Conservation (phyloP, 2,888 invertebrate genomes). For the Zootermopsis nevadensis region DNA sequence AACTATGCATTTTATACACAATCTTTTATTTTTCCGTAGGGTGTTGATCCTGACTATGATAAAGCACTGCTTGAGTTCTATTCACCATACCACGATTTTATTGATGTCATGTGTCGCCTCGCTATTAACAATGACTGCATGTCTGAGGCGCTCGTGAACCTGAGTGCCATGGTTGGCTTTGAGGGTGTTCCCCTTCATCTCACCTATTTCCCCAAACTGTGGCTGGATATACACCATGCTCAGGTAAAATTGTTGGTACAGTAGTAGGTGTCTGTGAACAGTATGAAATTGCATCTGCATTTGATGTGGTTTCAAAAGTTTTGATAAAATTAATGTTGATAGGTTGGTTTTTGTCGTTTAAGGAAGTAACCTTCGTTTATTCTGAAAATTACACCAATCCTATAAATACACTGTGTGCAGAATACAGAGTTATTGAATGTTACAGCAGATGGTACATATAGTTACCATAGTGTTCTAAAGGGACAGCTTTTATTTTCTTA, state of each 20-base stretch:
- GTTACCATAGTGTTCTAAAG: no score
- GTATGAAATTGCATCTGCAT: no score
- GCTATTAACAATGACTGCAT: constrained; percentile 90
- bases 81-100: constrained; percentile 88
- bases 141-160: constrained; percentile 84
- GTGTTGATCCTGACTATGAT: constrained; percentile 82
- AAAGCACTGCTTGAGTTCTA: constrained; percentile 81
- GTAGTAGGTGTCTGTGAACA: no score
- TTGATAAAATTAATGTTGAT: no score
- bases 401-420: no score
- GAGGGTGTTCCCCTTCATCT: constrained; percentile 90
- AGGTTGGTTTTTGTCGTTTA: no score
- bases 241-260: constrained; percentile 64
- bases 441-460: no score
- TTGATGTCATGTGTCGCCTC: constrained; percentile 87
- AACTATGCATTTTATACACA: background rate
- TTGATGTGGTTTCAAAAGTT: no score
- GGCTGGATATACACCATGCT: constrained; percentile 87
- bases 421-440: no score
- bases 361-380: no score
- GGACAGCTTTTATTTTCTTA: no score
- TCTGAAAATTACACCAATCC: no score
- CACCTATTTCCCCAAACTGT: constrained; percentile 90
- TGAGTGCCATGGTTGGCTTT: constrained; percentile 90
- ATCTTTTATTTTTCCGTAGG: constrained; percentile 62